Evolutionary conservation across 2,113 vertebrate species (phyloP).

Genomic region (Indri indri): DNA sequence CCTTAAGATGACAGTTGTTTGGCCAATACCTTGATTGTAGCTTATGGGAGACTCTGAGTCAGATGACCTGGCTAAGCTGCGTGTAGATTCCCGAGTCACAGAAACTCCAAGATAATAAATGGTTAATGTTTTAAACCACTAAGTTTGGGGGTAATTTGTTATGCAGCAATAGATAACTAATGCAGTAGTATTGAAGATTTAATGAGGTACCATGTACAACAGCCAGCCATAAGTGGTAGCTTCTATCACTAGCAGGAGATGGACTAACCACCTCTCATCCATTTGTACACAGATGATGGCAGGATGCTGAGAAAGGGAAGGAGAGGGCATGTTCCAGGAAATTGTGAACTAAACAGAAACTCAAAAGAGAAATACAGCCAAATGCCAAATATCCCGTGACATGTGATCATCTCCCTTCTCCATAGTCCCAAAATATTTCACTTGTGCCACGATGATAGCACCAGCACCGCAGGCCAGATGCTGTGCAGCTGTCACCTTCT

Average conservation of each 20-base stretch:
- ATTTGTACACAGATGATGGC: slow-evolving; percentile 20
- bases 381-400: slow-evolving; percentile 64
- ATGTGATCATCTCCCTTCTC: slow-evolving; percentile 45
- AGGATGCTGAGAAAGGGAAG: not conserved
- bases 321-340: slow-evolving; percentile 59
- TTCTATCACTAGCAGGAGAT: not conserved
- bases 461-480: not conserved
- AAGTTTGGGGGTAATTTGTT: not conserved
- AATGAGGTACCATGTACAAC: not conserved
- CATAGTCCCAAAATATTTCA: slow-evolving; percentile 52
- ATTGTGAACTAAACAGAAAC: slow-evolving; percentile 60
- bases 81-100: not conserved
- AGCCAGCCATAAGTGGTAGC: not conserved
- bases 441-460: slow-evolving; percentile 5
- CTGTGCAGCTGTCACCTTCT: not conserved
- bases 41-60: not conserved
- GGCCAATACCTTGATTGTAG: not conserved
- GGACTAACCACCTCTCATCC: not conserved
- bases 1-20: not conserved
- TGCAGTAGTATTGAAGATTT: not conserved
- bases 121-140: not conserved
- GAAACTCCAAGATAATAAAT: not conserved
- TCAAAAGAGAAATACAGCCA: slow-evolving; percentile 56
- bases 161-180: not conserved
- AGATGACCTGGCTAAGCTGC: not conserved